These are phyloP conservation scores for Lanistes nyassanus DNA, from an alignment of 1,140 invertebrate genomes.

Conservation along the genomic window DNA sequence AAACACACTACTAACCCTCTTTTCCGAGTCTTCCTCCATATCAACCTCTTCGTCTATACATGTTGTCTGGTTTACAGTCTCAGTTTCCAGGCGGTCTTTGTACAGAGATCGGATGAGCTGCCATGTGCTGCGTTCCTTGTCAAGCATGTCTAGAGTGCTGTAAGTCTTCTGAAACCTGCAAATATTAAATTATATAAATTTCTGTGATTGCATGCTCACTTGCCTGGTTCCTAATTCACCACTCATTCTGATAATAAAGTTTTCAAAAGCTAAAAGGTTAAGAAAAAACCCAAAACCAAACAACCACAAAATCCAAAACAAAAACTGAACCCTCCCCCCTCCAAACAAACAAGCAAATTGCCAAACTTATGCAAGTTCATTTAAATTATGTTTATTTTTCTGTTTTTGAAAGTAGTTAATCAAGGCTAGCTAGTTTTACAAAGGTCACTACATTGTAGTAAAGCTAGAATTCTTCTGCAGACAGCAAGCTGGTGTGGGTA, in stretches of 20 bases:
- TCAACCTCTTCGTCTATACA: constrained; percentile 54
- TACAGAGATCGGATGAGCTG: constrained; percentile 82
- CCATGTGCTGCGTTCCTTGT: constrained; percentile 86
- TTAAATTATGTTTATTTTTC: too few species aligned
- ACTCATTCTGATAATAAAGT: neutral
- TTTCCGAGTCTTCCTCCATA: constrained; percentile 17
- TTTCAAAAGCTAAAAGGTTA: neutral
- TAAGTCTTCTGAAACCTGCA: constrained; percentile 51
- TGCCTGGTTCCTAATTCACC: too few species aligned
- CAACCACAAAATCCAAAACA: neutral
- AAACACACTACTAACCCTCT: constrained; percentile 15
- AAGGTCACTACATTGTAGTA: too few species aligned
- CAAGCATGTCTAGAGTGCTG: constrained; percentile 49
- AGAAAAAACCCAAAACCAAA: neutral
- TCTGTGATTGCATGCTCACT: neutral
- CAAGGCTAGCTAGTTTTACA: too few species aligned
- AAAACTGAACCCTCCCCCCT: too few species aligned
- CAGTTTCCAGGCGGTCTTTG: constrained; percentile 75
- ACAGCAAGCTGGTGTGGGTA: too few species aligned
- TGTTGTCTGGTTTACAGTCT: constrained; percentile 67
- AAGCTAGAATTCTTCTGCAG: too few species aligned
- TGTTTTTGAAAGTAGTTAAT: too few species aligned
- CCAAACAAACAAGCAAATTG: too few species aligned
- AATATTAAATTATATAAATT: constrained; percentile 5
- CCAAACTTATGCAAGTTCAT: too few species aligned